A percentile compares a stretch with the other conserved stretches of the same genome.
phyloP scores from a whole-genome alignment of 2,888 invertebrate species.

The Melanostoma scalare region DNA sequence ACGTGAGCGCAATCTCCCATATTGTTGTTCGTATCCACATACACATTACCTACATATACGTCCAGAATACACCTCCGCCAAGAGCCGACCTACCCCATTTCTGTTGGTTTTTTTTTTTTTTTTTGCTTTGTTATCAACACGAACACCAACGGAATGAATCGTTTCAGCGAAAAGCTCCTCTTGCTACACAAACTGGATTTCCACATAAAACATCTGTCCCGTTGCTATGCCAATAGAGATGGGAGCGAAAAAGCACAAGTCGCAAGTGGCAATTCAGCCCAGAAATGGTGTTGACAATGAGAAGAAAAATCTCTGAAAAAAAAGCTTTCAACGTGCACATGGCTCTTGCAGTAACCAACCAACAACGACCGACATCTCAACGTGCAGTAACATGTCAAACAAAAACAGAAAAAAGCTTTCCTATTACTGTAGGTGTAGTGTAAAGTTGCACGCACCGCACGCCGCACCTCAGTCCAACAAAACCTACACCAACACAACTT shows the following conservation, averaged over 20 bases:
- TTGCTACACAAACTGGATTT: conserved; percentile 52
- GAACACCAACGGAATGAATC: too few species aligned
- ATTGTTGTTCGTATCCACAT: neutral
- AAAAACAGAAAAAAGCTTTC: conserved; percentile 39
- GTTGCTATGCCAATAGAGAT: conserved; percentile 71
- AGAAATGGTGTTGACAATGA: neutral
- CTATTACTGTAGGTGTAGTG: neutral
- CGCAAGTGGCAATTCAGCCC: conserved; percentile 39
- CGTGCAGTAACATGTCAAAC: conserved; percentile 27
- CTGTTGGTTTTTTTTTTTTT: too few species aligned
- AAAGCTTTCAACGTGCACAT: conserved; percentile 12
- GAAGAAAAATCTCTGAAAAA: neutral
- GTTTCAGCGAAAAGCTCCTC: conserved; percentile 2
- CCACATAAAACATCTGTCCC: conserved; percentile 60
- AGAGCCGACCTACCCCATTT: conserved; percentile 33
- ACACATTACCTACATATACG: neutral
- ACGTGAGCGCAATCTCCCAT: conserved; percentile 65
- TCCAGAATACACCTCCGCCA: conserved; percentile 7
- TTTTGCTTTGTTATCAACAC: too few species aligned
- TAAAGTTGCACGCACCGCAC: neutral
- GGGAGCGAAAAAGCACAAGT: conserved; percentile 16
- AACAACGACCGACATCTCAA: neutral
- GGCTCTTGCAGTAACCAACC: neutral
- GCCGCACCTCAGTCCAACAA: neutral
- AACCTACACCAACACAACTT: neutral